Evolutionary conservation across 2,113 vertebrate genomes (phyloP).

Genomic region (Gulo gulo): DNA sequence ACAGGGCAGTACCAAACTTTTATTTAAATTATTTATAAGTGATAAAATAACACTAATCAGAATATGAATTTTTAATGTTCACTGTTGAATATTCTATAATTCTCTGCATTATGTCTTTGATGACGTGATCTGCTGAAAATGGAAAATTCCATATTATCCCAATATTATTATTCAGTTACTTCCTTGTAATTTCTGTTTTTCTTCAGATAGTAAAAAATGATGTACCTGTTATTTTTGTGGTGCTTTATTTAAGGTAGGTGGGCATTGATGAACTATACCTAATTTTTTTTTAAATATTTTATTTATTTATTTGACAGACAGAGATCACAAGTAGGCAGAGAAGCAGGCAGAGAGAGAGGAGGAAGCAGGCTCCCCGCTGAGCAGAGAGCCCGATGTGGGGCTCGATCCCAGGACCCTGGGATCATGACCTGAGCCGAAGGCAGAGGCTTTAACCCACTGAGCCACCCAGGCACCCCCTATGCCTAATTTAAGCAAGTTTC

Average conservation of each 20-base stretch:
- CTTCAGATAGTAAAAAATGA: not conserved
- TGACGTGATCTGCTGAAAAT: not conserved
- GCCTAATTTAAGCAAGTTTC: not conserved
- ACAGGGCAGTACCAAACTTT: not conserved
- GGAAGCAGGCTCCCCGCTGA: too few relatives aligned
- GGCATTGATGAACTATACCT: not conserved
- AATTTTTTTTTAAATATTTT: not conserved
- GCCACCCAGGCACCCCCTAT: too few relatives aligned
- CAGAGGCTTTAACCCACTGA: too few relatives aligned
- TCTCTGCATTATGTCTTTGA: not conserved
- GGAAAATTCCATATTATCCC: not conserved
- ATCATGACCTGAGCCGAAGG: too few relatives aligned
- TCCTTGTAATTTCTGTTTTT: not conserved
- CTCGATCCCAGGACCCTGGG: too few relatives aligned
- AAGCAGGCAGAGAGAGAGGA: too few relatives aligned
- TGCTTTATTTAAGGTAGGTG: not conserved
- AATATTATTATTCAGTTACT: not conserved
- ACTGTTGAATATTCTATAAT: slow-evolving; percentile 23
- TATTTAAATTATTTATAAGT: slow-evolving; percentile 50
- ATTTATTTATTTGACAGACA: too few relatives aligned
- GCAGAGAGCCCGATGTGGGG: too few relatives aligned
- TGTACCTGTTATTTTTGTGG: not conserved
- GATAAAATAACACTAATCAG: slow-evolving; percentile 39
- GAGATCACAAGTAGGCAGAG: too few relatives aligned
- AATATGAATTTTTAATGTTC: slow-evolving; percentile 46